Conservation (phyloP, 2,113 vertebrate species). For the Columba janthina region DNA sequence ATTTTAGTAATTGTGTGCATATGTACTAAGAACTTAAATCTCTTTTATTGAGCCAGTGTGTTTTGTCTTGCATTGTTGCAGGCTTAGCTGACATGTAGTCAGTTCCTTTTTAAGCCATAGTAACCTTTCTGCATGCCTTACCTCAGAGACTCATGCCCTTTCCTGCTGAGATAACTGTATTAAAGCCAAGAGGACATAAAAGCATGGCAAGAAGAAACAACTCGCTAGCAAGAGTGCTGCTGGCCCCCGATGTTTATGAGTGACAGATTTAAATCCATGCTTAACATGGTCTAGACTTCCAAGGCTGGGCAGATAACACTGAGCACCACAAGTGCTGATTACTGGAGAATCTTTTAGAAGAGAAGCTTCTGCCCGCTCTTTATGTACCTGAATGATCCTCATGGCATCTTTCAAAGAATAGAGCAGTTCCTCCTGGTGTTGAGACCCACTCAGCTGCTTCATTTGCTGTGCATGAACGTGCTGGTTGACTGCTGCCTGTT, state of each 20-base stretch:
- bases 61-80: conserved; percentile 29
- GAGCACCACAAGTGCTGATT: not conserved
- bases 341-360: not conserved
- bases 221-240: not conserved
- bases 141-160: not conserved
- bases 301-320: not conserved
- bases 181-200: not conserved
- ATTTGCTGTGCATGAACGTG: not conserved
- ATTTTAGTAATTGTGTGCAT: not conserved
- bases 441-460: not conserved
- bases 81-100: not conserved
- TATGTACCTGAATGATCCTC: not conserved
- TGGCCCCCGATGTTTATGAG: not conserved
- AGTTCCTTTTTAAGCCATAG: not conserved
- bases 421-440: not conserved
- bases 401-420: not conserved
- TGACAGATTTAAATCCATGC: not conserved
- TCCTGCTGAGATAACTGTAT: not conserved
- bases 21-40: conserved; percentile 3
- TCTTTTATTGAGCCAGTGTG: not conserved
- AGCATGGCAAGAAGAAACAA: not conserved
- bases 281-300: not conserved
- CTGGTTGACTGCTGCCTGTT: not conserved
- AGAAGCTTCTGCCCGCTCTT: not conserved
- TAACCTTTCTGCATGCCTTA: not conserved